Percentiles rank a stretch among this genome's conserved stretches.
These are phyloP conservation scores for Coryphaenoides rupestris DNA, from an alignment of 2,113 vertebrate genomes.

Conservation along the genomic window DNA sequence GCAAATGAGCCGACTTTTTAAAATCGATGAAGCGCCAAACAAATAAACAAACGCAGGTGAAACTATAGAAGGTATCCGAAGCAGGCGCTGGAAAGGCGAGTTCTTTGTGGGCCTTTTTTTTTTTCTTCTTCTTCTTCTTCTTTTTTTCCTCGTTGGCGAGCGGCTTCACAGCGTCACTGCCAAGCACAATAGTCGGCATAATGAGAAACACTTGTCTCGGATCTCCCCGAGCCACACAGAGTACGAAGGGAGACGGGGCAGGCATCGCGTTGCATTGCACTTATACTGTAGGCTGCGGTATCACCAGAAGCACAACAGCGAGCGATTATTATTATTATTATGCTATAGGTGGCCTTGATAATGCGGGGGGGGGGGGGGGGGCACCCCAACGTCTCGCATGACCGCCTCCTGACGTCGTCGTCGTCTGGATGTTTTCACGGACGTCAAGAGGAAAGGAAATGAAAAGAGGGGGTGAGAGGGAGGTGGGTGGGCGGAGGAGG, in stretches of 20 bases:
- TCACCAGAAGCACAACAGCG: slow-evolving; percentile 40
- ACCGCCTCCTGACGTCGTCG: no score
- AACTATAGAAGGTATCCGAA: slow-evolving; percentile 69
- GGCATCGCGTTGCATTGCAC: no score
- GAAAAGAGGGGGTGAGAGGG: slow-evolving; percentile 38
- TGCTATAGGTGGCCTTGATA: slow-evolving; percentile 42
- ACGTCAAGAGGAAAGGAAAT: slow-evolving; percentile 5
- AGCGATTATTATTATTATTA: no score
- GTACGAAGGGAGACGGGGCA: slow-evolving; percentile 34
- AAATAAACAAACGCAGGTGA: slow-evolving; percentile 64
- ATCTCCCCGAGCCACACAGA: slow-evolving; percentile 49
- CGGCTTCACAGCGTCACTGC: slow-evolving; percentile 34
- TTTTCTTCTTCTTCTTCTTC: no score
- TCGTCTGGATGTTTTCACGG: no score
- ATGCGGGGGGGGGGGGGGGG: background rate
- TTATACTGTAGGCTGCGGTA: slow-evolving; percentile 41
- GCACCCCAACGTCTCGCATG: no score
- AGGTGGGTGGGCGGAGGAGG: no score
- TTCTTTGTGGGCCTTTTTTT: slow-evolving; percentile 59
- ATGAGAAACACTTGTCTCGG: slow-evolving; percentile 68
- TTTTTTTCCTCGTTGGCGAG: slow-evolving; percentile 53
- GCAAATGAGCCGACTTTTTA: slow-evolving; percentile 39
- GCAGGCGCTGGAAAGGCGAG: slow-evolving; percentile 60
- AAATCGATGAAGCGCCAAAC: slow-evolving; percentile 50
- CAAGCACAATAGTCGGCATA: slow-evolving; percentile 68